phyloP scores from a whole-genome alignment of 2,888 invertebrate genomes.

The Lucinisca nassula region DNA sequence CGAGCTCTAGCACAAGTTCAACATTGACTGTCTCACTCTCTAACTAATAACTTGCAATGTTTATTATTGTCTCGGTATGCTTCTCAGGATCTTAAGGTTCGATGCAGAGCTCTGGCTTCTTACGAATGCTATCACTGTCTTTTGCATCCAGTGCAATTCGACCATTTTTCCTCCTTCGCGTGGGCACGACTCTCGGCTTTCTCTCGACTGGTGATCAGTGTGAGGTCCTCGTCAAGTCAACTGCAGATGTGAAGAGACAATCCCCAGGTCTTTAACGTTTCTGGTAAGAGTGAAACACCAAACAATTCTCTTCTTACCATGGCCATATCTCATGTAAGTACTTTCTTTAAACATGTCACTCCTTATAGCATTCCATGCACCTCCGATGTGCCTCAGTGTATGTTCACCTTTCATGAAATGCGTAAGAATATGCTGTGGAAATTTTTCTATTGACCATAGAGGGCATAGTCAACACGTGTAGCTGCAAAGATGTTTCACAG shows the following conservation, averaged over 20 bases:
- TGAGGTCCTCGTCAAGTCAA: neutral
- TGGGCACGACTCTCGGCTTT: neutral
- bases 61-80: neutral
- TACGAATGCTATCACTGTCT: neutral
- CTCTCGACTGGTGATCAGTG: neutral
- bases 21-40: neutral
- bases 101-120: neutral
- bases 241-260: neutral
- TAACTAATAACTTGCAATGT: neutral
- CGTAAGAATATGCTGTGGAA: neutral
- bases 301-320: neutral
- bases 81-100: neutral
- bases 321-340: neutral
- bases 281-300: neutral
- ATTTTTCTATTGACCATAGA: neutral
- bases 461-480: neutral
- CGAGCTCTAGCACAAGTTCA: neutral
- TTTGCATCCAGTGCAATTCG: neutral
- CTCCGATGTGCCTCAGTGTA: neutral
- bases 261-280: neutral
- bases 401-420: neutral
- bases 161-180: neutral
- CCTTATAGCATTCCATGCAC: neutral
- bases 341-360: neutral
- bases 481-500: neutral